A percentile compares a stretch with the other conserved stretches of the same genome.
These are phyloP conservation scores for Drosophila tanythrix DNA, from an alignment of 2,888 invertebrate genomes.

Conservation along the genomic window DNA sequence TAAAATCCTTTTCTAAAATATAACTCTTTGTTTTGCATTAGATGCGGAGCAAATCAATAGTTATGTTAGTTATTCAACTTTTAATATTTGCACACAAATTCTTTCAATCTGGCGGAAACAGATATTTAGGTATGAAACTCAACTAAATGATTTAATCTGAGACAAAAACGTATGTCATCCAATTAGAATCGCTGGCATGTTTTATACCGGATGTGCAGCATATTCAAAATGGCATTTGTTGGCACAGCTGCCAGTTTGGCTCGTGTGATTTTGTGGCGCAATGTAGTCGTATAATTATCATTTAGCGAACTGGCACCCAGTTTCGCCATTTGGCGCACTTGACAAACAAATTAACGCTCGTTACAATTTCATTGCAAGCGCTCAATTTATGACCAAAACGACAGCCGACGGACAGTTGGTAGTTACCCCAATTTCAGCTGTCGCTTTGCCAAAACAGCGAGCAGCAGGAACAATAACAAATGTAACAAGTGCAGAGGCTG, in stretches of 20 bases:
- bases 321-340: constrained; percentile 44
- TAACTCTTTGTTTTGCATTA: not conserved
- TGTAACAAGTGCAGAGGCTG: constrained; percentile 22
- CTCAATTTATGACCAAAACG: constrained; percentile 62
- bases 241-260: constrained; percentile 37
- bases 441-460: constrained; percentile 41
- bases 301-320: constrained; percentile 23
- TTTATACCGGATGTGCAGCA: constrained; percentile 11
- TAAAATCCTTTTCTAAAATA: not conserved
- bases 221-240: constrained; percentile 2
- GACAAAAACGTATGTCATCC: not conserved
- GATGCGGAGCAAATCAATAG: not conserved
- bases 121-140: not conserved
- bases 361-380: constrained; percentile 71
- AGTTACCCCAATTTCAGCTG: constrained; percentile 58
- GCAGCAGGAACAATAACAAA: constrained; percentile 4
- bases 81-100: not conserved
- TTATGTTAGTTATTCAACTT: not conserved
- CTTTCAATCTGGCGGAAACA: not conserved
- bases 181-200: not conserved
- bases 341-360: constrained; percentile 76
- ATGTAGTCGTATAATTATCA: constrained; percentile 26
- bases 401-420: constrained; percentile 15
- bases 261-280: constrained; percentile 9
- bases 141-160: not conserved